phyloP scores from a whole-genome alignment of 2,888 invertebrate species.

The Stomorhina lunata region DNA sequence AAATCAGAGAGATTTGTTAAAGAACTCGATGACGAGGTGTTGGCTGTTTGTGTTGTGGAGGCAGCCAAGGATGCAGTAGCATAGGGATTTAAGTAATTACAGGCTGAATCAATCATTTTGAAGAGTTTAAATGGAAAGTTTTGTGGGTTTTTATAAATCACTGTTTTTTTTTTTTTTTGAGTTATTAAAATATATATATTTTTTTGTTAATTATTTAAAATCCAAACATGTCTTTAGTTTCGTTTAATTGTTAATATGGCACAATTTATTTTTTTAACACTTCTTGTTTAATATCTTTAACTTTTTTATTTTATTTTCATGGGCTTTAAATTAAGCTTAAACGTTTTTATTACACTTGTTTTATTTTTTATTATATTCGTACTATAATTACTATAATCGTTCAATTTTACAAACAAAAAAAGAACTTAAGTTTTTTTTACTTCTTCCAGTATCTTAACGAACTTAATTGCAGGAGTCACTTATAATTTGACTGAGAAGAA shows the following conservation, averaged over 20 bases:
- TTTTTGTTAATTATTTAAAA: background rate
- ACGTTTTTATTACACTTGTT: conserved; percentile 52
- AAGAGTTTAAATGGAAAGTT: background rate
- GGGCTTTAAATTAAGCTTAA: conserved; percentile 4
- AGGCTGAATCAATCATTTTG: conserved; percentile 77
- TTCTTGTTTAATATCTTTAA: background rate
- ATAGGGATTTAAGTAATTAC: conserved; percentile 77
- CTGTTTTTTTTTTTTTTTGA: conserved; percentile 9
- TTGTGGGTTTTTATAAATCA: background rate
- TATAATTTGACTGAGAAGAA: conserved; percentile 40
- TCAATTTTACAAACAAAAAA: conserved; percentile 36
- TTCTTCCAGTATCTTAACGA: conserved; percentile 24
- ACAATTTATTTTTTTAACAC: conserved; percentile 2
- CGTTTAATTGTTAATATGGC: conserved; percentile 40
- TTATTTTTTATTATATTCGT: conserved; percentile 37
- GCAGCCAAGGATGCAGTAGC: conserved; percentile 67
- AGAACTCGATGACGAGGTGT: conserved; percentile 30
- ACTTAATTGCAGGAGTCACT: conserved; percentile 65
- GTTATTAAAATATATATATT: background rate
- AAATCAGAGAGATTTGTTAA: conserved; percentile 62
- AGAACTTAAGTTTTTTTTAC: conserved; percentile 9
- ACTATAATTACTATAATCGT: conserved; percentile 62
- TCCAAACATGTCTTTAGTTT: background rate
- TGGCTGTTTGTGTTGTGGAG: conserved; percentile 51
- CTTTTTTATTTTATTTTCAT: conserved; percentile 14